Percentiles rank a stretch among this genome's conserved stretches.
Evolutionary conservation across 2,888 invertebrate genomes (phyloP).

Genomic region (Thereva unica): DNA sequence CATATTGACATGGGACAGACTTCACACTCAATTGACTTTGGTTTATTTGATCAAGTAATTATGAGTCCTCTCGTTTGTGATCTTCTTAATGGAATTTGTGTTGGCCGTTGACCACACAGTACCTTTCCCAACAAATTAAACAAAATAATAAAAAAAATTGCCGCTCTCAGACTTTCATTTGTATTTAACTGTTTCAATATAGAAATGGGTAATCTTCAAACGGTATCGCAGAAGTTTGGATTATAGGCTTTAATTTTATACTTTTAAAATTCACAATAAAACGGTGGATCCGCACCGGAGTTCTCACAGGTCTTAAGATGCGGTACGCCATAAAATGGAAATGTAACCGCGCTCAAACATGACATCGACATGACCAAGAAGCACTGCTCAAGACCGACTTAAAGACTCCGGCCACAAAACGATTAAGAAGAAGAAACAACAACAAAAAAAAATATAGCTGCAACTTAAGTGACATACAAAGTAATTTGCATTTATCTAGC

Average conservation of each 20-base stretch:
- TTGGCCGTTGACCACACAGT: slow-evolving; percentile 32
- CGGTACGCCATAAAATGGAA: slow-evolving; percentile 25
- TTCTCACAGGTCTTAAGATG: slow-evolving; percentile 23
- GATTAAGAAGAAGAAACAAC: too few species aligned
- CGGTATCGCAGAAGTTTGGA: neutral
- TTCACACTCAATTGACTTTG: slow-evolving; percentile 33
- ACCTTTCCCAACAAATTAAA: slow-evolving; percentile 8
- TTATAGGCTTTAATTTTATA: slow-evolving; percentile 13
- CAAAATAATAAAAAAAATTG: slow-evolving; percentile 5
- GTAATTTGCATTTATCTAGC: slow-evolving; percentile 38
- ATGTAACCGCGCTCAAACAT: slow-evolving; percentile 27
- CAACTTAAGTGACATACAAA: slow-evolving; percentile 30
- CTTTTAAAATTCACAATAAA: slow-evolving; percentile 30
- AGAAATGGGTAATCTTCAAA: slow-evolving; percentile 24
- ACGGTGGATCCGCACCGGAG: slow-evolving; percentile 21
- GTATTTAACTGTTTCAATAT: slow-evolving; percentile 16
- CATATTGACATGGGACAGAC: slow-evolving; percentile 22
- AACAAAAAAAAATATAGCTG: slow-evolving; percentile 13
- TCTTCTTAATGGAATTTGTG: slow-evolving; percentile 21
- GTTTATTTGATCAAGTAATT: slow-evolving; percentile 23
- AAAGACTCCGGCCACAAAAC: slow-evolving; percentile 8
- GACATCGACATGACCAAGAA: slow-evolving; percentile 24
- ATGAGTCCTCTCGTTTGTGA: slow-evolving; percentile 30
- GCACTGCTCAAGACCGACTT: slow-evolving; percentile 11
- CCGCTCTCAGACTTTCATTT: neutral